phyloP scores from a whole-genome alignment of 2,888 invertebrate species.

The Meloe dianella region DNA sequence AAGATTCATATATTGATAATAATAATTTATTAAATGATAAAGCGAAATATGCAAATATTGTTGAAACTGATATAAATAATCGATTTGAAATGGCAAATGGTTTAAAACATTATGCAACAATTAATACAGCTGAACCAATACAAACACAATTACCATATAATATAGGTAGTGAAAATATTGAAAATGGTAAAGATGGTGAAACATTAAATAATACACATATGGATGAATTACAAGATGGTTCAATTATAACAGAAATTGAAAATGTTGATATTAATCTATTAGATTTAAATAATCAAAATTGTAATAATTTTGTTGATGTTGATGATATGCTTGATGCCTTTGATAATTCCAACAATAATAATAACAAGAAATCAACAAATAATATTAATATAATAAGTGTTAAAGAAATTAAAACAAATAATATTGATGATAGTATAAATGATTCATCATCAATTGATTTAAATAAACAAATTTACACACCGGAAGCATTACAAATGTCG shows the following conservation, averaged over 20 bases:
- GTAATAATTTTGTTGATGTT: slow-evolving; percentile 44
- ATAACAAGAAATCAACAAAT: slow-evolving; percentile 24
- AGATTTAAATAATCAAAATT: slow-evolving; percentile 44
- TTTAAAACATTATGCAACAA: slow-evolving; percentile 58
- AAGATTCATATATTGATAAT: slow-evolving; percentile 34
- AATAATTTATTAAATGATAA: slow-evolving; percentile 26
- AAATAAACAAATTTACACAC: slow-evolving; percentile 55
- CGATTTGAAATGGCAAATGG: slow-evolving; percentile 56
- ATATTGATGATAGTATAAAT: slow-evolving; percentile 1
- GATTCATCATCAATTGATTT: slow-evolving; percentile 38
- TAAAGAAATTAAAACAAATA: slow-evolving; percentile 37
- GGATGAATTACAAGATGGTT: slow-evolving; percentile 53
- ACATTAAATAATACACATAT: slow-evolving; percentile 54
- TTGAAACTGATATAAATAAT: slow-evolving; percentile 49
- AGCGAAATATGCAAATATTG: slow-evolving; percentile 52
- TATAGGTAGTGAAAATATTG: slow-evolving; percentile 57
- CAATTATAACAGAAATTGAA: slow-evolving; percentile 58
- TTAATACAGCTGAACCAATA: slow-evolving; percentile 57
- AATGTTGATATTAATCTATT: slow-evolving; percentile 55
- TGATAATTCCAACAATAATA: slow-evolving; percentile 18
- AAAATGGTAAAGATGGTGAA: slow-evolving; percentile 54
- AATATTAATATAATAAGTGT: slow-evolving; percentile 47
- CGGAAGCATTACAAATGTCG: slow-evolving; percentile 73
- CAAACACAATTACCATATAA: slow-evolving; percentile 56
- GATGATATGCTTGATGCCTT: slow-evolving; percentile 43